Conservation (phyloP, 2,113 vertebrate genomes). For the Callipepla squamata region DNA sequence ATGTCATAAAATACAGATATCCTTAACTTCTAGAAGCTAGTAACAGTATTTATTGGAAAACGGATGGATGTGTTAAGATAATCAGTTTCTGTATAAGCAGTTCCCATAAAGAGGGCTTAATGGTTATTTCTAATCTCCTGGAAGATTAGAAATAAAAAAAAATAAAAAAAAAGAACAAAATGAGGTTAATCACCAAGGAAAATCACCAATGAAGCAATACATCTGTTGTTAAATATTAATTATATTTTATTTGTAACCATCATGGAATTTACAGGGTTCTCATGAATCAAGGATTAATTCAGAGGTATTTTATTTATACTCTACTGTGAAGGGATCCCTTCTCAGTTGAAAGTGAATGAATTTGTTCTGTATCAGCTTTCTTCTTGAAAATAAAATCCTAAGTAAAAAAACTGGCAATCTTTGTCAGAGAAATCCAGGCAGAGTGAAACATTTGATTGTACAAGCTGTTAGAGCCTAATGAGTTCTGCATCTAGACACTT, state of each 20-base stretch:
- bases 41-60: background rate
- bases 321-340: constrained; percentile 29
- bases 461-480: background rate
- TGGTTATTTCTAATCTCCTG: constrained; percentile 35
- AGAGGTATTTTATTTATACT: constrained; percentile 31
- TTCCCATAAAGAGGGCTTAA: background rate
- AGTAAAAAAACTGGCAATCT: background rate
- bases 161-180: background rate
- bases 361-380: constrained; percentile 35
- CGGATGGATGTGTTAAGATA: background rate
- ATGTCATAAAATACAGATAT: background rate
- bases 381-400: constrained; percentile 38
- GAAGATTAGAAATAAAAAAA: background rate
- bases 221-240: constrained; percentile 59
- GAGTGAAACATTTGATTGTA: constrained; percentile 13
- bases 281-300: constrained; percentile 34
- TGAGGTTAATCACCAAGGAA: constrained; percentile 31
- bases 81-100: background rate
- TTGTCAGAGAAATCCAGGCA: constrained; percentile 19
- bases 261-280: constrained; percentile 18
- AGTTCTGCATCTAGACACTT: background rate
- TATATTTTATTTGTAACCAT: constrained; percentile 35
- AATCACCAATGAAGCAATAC: constrained; percentile 10
- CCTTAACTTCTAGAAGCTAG: background rate
- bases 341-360: constrained; percentile 21